A percentile compares a stretch with the other conserved stretches of the same genome.
phyloP scores from a whole-genome alignment of 2,888 invertebrate species.

The Drosophila glabriapex region DNA sequence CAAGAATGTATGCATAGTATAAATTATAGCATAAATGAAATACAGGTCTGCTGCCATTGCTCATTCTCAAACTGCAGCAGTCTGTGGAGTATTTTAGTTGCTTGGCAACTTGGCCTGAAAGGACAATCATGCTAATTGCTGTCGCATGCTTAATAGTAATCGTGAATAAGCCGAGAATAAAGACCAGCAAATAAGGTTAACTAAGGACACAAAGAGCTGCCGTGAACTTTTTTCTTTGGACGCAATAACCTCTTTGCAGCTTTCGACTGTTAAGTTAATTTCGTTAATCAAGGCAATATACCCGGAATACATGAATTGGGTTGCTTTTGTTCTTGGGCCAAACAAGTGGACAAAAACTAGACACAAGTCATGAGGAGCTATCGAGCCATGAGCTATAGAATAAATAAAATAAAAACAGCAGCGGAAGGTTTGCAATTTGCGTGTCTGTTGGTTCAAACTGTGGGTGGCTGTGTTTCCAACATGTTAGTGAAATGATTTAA shows the following conservation, averaged over 20 bases:
- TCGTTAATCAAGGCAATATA: background rate
- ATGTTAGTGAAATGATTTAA: background rate
- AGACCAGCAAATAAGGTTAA: background rate
- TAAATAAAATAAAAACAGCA: background rate
- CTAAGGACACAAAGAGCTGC: background rate
- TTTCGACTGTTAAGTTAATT: background rate
- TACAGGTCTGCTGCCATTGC: background rate
- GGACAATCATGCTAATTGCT: conserved; percentile 64
- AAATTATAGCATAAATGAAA: background rate
- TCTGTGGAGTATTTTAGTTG: conserved; percentile 6
- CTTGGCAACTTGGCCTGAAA: conserved; percentile 9
- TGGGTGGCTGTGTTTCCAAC: background rate
- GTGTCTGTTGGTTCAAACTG: background rate
- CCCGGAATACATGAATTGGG: background rate
- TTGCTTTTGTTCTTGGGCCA: background rate
- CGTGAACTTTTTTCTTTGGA: conserved; percentile 8
- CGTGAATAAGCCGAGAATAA: background rate
- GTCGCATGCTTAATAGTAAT: conserved; percentile 22
- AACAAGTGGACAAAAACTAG: background rate
- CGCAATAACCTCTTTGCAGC: conserved; percentile 18
- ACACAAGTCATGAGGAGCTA: background rate
- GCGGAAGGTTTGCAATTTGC: background rate
- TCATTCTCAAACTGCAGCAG: background rate
- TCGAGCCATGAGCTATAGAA: background rate
- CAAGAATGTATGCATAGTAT: background rate